Conservation (phyloP, 2,888 invertebrate species). For the Pinctada fucata region DNA sequence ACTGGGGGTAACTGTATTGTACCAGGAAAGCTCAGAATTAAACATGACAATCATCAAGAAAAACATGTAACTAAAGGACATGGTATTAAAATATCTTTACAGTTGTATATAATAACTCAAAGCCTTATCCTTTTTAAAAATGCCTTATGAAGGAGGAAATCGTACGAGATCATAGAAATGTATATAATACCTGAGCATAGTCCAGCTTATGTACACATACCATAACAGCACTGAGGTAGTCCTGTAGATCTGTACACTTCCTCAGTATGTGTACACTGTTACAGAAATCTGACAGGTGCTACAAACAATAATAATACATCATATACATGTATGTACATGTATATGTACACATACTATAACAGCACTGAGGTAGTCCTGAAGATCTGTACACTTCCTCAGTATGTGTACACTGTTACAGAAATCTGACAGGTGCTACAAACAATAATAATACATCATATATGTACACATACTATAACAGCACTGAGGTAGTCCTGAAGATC, state of each 20-base stretch:
- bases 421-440: slow-evolving; percentile 59
- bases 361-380: slow-evolving; percentile 64
- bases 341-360: slow-evolving; percentile 58
- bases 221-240: slow-evolving; percentile 65
- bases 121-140: no score
- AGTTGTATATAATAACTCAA: no score
- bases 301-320: slow-evolving; percentile 9
- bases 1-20: no score
- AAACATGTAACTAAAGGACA: no score
- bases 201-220: slow-evolving; percentile 56
- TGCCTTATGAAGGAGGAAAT: no score
- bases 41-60: no score
- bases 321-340: no score
- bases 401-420: slow-evolving; percentile 55
- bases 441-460: no score
- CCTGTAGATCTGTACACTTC: slow-evolving; percentile 59
- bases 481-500: slow-evolving; percentile 63
- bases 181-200: slow-evolving; percentile 60
- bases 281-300: slow-evolving; percentile 63
- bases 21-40: no score
- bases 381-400: slow-evolving; percentile 59
- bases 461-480: background rate
- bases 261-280: slow-evolving; percentile 55
- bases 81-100: no score
- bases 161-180: background rate